These are phyloP conservation scores for Laspeyria flexula DNA, from an alignment of 2,888 invertebrate genomes.

Conservation along the genomic window DNA sequence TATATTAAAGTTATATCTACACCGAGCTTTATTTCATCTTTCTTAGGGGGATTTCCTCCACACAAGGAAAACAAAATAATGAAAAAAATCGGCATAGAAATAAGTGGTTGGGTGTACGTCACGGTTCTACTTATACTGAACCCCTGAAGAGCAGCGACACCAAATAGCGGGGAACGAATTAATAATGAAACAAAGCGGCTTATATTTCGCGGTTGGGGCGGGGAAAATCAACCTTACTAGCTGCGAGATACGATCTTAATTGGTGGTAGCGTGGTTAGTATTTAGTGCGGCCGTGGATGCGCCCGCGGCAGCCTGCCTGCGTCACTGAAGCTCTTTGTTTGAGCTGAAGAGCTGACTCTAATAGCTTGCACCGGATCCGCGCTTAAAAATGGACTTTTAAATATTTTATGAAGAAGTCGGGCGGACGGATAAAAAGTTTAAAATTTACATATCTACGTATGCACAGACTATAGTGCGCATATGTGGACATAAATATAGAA, in stretches of 20 bases:
- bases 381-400: constrained; percentile 83
- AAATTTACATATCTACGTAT: constrained; percentile 46
- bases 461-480: constrained; percentile 33
- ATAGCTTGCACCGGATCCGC: constrained; percentile 83
- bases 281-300: constrained; percentile 68
- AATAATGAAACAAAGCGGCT: constrained; percentile 78
- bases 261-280: constrained; percentile 61
- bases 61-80: constrained; percentile 42
- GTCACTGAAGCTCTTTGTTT: constrained; percentile 82
- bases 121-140: constrained; percentile 70
- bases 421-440: constrained; percentile 60
- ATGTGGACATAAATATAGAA: constrained; percentile 23
- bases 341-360: constrained; percentile 83
- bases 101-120: constrained; percentile 67
- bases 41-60: constrained; percentile 26
- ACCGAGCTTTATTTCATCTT: constrained; percentile 4
- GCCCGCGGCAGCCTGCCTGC: constrained; percentile 71
- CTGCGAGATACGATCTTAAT: constrained; percentile 78
- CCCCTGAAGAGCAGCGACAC: constrained; percentile 79
- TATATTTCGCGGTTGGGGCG: constrained; percentile 57
- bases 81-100: constrained; percentile 51
- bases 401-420: constrained; percentile 78
- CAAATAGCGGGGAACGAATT: constrained; percentile 82
- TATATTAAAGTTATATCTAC: constrained; percentile 9
- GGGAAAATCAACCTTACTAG: constrained; percentile 70